Conservation (phyloP, 2,888 invertebrate species). For the Melieria crassipennis region DNA sequence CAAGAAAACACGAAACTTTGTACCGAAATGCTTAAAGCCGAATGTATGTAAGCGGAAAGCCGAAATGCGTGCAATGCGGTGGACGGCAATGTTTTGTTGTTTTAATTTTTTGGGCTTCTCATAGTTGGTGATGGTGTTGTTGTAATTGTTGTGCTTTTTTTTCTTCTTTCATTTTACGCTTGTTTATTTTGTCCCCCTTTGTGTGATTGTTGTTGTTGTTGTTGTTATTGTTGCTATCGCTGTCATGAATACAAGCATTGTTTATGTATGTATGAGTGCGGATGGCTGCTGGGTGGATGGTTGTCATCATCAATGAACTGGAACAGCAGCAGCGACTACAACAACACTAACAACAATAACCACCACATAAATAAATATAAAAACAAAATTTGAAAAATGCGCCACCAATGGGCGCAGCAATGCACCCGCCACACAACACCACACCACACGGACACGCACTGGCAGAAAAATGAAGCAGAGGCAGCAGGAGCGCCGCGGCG, state of each 20-base stretch:
- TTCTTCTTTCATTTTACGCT: no score
- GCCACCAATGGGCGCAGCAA: no score
- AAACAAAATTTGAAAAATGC: neutral
- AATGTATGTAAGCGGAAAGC: no score
- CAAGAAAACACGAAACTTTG: neutral
- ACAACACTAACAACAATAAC: constrained; percentile 10
- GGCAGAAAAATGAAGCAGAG: no score
- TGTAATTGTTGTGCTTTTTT: no score
- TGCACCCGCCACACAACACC: no score
- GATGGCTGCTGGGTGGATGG: constrained; percentile 13
- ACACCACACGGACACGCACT: no score
- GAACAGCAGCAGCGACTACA: constrained; percentile 29
- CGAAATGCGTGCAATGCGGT: neutral
- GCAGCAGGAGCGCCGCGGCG: no score
- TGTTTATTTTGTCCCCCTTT: no score
- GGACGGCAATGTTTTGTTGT: neutral
- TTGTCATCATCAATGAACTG: constrained; percentile 41
- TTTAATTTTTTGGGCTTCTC: neutral
- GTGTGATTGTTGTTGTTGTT: neutral
- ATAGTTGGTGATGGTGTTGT: constrained; percentile 13
- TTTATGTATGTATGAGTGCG: neutral
- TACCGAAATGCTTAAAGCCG: no score
- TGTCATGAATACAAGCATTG: constrained; percentile 11
- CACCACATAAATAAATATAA: no score
- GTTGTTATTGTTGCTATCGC: constrained; percentile 15